Evolutionary conservation across 2,113 vertebrate species (phyloP), one percentile per base, ranked within the genome.

Genomic region (Mandrillus leucophaeus): DNA sequence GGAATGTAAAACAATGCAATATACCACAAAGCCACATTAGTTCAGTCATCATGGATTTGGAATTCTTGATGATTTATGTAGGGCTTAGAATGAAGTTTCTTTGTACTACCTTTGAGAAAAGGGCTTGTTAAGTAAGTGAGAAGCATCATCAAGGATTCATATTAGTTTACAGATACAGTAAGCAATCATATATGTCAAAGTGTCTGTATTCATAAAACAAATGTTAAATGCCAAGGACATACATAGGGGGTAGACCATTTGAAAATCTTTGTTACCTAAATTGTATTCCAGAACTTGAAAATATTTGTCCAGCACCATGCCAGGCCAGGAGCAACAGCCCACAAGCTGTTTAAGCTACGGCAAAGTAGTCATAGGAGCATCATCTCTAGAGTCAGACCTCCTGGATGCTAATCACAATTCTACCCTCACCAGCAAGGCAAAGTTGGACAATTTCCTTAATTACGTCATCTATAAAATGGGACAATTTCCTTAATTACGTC

Each of bases 81-180:
- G 16, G 55, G 3, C 66, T 88, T 84, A 59, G 59, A 84, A 12
- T 38, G 7, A 75, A 11, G 55, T n/a, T 88, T 88, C 50, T 68
- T 64, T 75, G 45, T 23, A 32, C 13, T 79, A 16, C 17, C 13
- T 81, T 79, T 73, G 61, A 78, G 16, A 90, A 95, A 40, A 25
- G 12, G 3, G 2, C 52, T 76, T 95, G 35, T 16, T 73, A 80
- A 96, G 59, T 78, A 76, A 96, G 92, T 78, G 18, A 88, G 66
- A 93, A 89, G 11, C 35, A 35, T 72, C 64, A 52, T 59, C 48
- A 93, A 88, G 5, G 35, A 61, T 82, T 79, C 35, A 30, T 23
- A 23, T 64, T 80, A 61, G 35, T 64, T 79, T 89, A 66, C 18
- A 81, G 57, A 92, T 25, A 80, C 64, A 91, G 18, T 64, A 59